Evolutionary conservation across 2,113 vertebrate species (phyloP).

Genomic region (Trogon melanurus): DNA sequence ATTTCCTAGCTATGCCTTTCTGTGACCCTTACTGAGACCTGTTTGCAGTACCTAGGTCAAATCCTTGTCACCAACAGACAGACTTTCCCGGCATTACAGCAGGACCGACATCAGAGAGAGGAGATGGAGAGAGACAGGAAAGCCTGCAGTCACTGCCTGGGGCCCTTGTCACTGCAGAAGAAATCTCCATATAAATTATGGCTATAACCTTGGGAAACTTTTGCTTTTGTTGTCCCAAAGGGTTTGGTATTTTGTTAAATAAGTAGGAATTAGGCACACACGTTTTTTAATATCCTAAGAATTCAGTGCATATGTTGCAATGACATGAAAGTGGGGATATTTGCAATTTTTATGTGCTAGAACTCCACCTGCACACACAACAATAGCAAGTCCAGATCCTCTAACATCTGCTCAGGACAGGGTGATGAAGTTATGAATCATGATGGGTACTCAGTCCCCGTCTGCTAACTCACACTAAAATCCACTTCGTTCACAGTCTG

Average conservation of each 20-base stretch:
- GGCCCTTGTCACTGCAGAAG: neutral
- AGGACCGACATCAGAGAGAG: neutral
- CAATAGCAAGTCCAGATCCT: neutral
- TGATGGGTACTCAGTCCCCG: neutral
- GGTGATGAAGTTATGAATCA: neutral
- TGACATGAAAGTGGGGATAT: neutral
- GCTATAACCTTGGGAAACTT: neutral
- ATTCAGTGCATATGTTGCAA: neutral
- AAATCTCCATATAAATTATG: neutral
- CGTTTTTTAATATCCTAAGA: constrained; percentile 5
- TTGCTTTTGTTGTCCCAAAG: neutral
- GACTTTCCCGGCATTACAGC: neutral
- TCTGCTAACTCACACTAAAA: neutral
- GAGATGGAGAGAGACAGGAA: neutral
- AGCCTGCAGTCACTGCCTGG: neutral
- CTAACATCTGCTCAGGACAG: neutral
- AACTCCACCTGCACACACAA: neutral
- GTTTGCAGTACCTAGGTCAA: neutral
- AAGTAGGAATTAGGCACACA: neutral
- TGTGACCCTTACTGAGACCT: neutral
- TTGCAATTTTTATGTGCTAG: neutral
- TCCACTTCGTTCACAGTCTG: neutral
- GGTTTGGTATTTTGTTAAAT: neutral
- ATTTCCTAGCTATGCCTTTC: neutral
- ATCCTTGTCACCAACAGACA: neutral